Conservation (phyloP, 2,113 vertebrate species). For the Pungitius pungitius region DNA sequence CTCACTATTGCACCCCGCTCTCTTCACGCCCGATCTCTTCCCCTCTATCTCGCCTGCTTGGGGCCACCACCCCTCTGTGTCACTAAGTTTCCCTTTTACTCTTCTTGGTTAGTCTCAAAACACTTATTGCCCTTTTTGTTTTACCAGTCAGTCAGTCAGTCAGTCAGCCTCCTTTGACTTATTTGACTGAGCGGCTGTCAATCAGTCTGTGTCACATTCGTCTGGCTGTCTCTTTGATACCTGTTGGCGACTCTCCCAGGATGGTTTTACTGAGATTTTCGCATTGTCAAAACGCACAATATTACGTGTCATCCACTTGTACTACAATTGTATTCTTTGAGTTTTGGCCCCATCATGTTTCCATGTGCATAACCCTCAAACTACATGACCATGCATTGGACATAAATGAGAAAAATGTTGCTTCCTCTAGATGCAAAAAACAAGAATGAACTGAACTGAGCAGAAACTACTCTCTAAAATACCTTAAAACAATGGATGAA, state of each 20-base stretch:
- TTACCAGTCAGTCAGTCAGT: slow-evolving; percentile 35
- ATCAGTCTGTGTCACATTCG: slow-evolving; percentile 15
- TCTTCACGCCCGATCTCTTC: slow-evolving; percentile 70
- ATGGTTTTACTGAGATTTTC: too few relatives aligned
- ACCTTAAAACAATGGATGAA: neutral
- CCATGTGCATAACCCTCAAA: neutral
- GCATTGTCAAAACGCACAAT: too few relatives aligned
- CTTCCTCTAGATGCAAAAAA: neutral
- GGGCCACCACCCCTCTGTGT: slow-evolving; percentile 42
- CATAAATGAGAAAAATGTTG: neutral
- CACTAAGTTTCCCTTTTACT: slow-evolving; percentile 55
- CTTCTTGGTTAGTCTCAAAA: slow-evolving; percentile 33
- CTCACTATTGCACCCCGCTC: slow-evolving; percentile 70
- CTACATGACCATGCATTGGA: neutral
- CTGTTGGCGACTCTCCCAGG: neutral
- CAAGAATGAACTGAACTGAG: neutral
- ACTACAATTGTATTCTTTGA: neutral
- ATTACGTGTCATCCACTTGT: neutral
- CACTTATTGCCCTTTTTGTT: slow-evolving; percentile 39
- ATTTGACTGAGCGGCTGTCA: slow-evolving; percentile 37
- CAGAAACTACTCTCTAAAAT: neutral
- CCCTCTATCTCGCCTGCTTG: slow-evolving; percentile 53
- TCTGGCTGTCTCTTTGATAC: slow-evolving; percentile 1
- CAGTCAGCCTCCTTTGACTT: slow-evolving; percentile 39
- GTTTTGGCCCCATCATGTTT: neutral